These are phyloP conservation scores for Thera britannica DNA, from an alignment of 2,888 invertebrate genomes.

Conservation along the genomic window DNA sequence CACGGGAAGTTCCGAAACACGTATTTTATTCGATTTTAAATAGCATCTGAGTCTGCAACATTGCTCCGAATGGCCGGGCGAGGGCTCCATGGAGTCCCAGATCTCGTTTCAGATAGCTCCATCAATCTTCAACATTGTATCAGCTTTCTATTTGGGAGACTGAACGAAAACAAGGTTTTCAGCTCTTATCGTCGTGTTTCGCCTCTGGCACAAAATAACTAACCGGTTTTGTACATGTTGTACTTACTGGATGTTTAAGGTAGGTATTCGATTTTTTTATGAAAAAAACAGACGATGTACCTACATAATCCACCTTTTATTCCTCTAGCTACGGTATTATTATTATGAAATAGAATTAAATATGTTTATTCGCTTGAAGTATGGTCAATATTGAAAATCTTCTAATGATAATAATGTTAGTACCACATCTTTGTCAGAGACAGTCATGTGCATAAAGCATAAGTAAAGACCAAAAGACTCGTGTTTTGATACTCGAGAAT, in stretches of 20 bases:
- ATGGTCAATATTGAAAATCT: too few relatives aligned
- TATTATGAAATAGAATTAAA: too few relatives aligned
- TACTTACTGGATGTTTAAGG: background rate
- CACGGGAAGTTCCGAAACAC: constrained; percentile 39
- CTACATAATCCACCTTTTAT: too few relatives aligned
- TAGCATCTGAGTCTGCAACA: constrained; percentile 57
- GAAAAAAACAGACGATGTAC: too few relatives aligned
- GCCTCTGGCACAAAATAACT: constrained; percentile 32
- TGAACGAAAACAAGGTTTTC: constrained; percentile 53
- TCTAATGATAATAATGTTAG: too few relatives aligned
- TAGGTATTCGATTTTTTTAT: too few relatives aligned
- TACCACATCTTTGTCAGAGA: too few relatives aligned
- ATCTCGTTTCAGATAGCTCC: constrained; percentile 77
- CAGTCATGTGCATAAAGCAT: too few relatives aligned
- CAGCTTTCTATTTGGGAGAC: constrained; percentile 62
- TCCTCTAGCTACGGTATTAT: too few relatives aligned
- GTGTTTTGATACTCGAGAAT: too few relatives aligned
- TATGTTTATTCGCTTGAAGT: too few relatives aligned
- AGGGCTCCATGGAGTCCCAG: constrained; percentile 60
- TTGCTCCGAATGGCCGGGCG: constrained; percentile 51
- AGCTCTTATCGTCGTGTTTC: constrained; percentile 53
- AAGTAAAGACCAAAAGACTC: too few relatives aligned
- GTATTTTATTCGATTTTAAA: constrained; percentile 63
- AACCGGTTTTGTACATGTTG: background rate
- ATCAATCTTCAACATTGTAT: constrained; percentile 78